phyloP scores from a whole-genome alignment of 2,797 vertebrate species.

The Chelonia mydas region DNA sequence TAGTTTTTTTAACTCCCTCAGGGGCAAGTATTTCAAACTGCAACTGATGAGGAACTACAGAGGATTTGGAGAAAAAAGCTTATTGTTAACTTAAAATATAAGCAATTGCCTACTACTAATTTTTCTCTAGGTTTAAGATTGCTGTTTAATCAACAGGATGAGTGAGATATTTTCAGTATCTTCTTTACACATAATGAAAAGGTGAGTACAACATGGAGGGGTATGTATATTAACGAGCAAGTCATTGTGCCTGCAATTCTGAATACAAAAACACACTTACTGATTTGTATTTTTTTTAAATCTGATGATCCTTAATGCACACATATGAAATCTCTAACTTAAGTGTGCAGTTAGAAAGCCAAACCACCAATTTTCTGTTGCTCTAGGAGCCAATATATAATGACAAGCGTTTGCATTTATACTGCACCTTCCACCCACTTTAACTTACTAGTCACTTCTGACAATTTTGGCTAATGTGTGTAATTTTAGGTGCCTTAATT shows the following conservation, averaged over 20 bases:
- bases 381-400: background rate
- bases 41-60: conserved; percentile 15
- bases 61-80: background rate
- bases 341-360: background rate
- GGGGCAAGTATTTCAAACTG: background rate
- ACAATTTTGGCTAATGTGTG: no score
- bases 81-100: background rate
- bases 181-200: conserved; percentile 2
- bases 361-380: background rate
- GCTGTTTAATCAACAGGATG: background rate
- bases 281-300: background rate
- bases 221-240: background rate
- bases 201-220: background rate
- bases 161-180: background rate
- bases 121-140: background rate
- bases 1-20: background rate
- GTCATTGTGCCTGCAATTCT: background rate
- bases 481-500: background rate
- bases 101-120: background rate
- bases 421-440: fast-evolving
- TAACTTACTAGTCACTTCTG: no score
- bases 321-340: background rate
- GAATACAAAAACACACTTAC: background rate
- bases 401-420: background rate
- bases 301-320: background rate